Conservation (phyloP, 2,888 invertebrate genomes). For the Coremacera marginata region DNA sequence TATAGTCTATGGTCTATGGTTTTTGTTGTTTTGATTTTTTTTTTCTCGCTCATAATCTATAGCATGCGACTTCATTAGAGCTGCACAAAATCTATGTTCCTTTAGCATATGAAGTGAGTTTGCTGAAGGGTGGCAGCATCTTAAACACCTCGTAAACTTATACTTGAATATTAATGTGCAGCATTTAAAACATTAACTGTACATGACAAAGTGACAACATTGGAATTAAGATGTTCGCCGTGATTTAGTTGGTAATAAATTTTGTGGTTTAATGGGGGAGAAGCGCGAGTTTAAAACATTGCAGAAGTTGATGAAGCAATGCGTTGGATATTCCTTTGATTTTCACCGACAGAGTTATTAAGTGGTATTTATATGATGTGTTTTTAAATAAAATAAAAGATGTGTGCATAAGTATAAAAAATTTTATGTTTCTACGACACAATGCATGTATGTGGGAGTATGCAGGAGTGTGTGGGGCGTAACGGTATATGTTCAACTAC, state of each 20-base stretch:
- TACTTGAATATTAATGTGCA: slow-evolving; percentile 68
- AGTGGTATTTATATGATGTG: neutral
- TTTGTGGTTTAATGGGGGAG: slow-evolving; percentile 64
- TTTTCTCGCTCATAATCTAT: slow-evolving; percentile 7
- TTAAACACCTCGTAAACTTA: slow-evolving; percentile 55
- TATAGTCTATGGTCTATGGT: neutral
- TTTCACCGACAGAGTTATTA: slow-evolving; percentile 43
- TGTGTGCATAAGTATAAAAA: neutral
- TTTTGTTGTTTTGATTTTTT: neutral
- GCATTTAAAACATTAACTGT: slow-evolving; percentile 62
- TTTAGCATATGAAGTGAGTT: neutral
- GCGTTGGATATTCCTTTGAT: slow-evolving; percentile 46
- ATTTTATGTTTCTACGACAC: neutral
- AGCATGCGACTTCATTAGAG: slow-evolving; percentile 29
- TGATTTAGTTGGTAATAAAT: slow-evolving; percentile 65
- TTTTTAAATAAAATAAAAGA: neutral
- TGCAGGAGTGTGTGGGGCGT: neutral
- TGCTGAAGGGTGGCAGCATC: neutral
- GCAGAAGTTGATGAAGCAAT: slow-evolving; percentile 11
- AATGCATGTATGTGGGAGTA: neutral
- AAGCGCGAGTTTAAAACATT: slow-evolving; percentile 38
- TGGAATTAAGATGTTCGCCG: slow-evolving; percentile 62
- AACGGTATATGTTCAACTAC: too few species aligned
- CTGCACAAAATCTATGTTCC: neutral
- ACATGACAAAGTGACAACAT: slow-evolving; percentile 63